phyloP scores from a whole-genome alignment of 2,113 vertebrate species.

The Corythornis vintsioides region DNA sequence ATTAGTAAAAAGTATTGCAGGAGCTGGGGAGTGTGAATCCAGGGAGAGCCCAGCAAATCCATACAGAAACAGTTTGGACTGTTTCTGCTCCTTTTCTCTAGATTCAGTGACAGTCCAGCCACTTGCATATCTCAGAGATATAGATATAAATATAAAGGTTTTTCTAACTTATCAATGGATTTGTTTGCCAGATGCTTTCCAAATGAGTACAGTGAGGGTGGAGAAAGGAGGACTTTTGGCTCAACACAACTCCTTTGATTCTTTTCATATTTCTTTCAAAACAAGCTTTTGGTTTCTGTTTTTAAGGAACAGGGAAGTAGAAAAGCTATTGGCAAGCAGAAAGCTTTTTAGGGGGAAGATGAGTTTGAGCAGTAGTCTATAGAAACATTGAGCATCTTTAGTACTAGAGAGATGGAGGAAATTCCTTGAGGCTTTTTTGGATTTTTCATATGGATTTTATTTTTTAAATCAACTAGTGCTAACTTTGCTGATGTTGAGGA shows the following conservation, averaged over 20 bases:
- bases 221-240: constrained; percentile 23
- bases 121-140: not conserved
- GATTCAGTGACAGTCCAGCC: not conserved
- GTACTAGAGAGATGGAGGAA: not conserved
- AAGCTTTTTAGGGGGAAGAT: not conserved
- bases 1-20: not conserved
- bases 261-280: constrained; percentile 53
- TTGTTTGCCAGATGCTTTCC: constrained; percentile 45
- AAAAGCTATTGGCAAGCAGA: not conserved
- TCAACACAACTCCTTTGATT: not conserved
- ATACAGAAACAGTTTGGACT: not conserved
- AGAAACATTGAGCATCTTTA: not conserved
- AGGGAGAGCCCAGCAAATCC: not conserved
- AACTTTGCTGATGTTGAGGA: constrained; percentile 13
- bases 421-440: not conserved
- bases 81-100: not conserved
- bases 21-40: not conserved
- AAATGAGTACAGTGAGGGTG: constrained; percentile 32
- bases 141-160: not conserved
- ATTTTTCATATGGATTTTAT: not conserved
- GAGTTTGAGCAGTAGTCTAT: not conserved
- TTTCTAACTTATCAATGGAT: constrained; percentile 15
- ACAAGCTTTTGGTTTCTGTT: constrained; percentile 12
- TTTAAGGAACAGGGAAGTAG: not conserved
- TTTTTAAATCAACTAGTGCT: not conserved